A percentile compares a stretch with the other conserved stretches of the same genome.
These are phyloP conservation scores for Eilema depressum DNA, from an alignment of 2,888 invertebrate genomes.

Conservation along the genomic window DNA sequence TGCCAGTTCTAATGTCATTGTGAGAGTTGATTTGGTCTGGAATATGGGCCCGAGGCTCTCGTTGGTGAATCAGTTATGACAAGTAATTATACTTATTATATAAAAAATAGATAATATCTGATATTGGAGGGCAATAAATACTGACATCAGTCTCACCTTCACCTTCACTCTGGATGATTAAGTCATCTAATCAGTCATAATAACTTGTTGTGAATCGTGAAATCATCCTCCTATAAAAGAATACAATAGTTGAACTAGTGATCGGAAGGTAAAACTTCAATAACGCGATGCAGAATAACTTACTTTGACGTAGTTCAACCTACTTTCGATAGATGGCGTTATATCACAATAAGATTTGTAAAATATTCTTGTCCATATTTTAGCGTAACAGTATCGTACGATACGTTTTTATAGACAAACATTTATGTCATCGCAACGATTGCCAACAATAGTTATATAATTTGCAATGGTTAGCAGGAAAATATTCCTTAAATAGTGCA, in stretches of 20 bases:
- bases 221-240: neutral
- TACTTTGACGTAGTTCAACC: neutral
- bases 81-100: no score
- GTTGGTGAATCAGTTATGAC: no score
- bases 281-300: neutral
- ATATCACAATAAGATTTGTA: neutral
- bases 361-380: neutral
- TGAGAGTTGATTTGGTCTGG: no score
- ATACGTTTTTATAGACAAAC: neutral
- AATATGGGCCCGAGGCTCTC: no score
- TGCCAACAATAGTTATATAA: constrained; percentile 23
- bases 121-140: neutral
- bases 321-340: neutral
- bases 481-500: constrained; percentile 23
- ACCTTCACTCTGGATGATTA: neutral
- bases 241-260: neutral
- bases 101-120: no score
- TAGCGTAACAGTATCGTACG: neutral
- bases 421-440: constrained; percentile 12
- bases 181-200: neutral
- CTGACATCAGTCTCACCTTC: neutral
- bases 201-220: neutral
- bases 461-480: constrained; percentile 15
- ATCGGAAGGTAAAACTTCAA: neutral
- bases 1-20: no score